Percentiles rank a stretch among this genome's conserved stretches.
phyloP scores from a whole-genome alignment of 2,797 vertebrate species.

The Myripristis murdjan region DNA sequence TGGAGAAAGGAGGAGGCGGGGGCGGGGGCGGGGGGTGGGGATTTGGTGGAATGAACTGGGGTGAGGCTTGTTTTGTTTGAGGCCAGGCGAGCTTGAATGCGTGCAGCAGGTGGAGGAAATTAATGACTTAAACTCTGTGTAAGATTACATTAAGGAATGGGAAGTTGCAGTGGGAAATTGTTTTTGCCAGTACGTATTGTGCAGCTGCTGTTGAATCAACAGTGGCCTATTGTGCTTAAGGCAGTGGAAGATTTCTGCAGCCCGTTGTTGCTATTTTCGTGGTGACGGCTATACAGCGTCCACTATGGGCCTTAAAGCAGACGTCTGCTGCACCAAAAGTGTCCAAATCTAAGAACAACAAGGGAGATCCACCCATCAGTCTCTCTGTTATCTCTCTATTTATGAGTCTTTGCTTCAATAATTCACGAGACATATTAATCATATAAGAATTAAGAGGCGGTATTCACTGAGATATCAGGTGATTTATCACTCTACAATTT shows the following conservation, averaged over 20 bases:
- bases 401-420: background rate
- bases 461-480: background rate
- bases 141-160: constrained; percentile 56
- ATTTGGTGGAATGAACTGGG: constrained; percentile 16
- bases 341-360: background rate
- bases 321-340: background rate
- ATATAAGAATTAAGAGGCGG: too few species aligned
- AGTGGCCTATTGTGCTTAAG: constrained; percentile 50
- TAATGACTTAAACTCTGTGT: constrained; percentile 42
- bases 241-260: constrained; percentile 23
- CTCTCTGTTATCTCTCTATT: background rate
- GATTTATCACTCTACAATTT: background rate
- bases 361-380: background rate
- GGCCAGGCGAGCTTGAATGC: constrained; percentile 57
- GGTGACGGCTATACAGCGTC: constrained; percentile 8
- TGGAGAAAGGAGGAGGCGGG: background rate
- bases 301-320: background rate
- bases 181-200: constrained; percentile 62
- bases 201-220: constrained; percentile 52
- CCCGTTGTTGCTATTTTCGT: constrained; percentile 13
- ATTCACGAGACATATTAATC: too few species aligned
- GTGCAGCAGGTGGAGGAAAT: constrained; percentile 74
- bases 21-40: background rate
- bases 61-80: constrained; percentile 48
- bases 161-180: constrained; percentile 57